Conservation (phyloP, 2,113 vertebrate species). For the Rhynchomys soricoides region DNA sequence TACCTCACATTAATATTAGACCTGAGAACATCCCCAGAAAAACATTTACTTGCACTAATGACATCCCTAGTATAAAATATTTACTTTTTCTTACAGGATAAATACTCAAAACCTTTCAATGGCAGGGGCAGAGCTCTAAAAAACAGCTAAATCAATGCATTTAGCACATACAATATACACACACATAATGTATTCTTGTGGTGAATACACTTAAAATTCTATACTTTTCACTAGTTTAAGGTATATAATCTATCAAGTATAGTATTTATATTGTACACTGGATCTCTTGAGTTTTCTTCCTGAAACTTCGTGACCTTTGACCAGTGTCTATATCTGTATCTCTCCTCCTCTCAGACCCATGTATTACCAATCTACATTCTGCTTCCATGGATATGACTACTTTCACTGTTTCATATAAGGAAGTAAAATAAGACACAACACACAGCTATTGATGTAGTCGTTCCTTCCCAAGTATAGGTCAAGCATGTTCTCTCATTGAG, state of each 20-base stretch:
- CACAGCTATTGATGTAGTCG: not conserved
- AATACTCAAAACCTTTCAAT: conserved; percentile 70
- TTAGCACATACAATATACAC: not conserved
- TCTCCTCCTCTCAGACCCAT: not conserved
- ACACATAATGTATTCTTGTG: not conserved
- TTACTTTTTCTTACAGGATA: conserved; percentile 66
- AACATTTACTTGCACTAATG: conserved; percentile 69
- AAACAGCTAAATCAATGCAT: not conserved
- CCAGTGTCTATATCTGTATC: not conserved
- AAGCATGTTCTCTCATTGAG: conserved; percentile 46
- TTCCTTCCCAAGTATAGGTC: conserved; percentile 6
- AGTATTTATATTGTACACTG: not conserved
- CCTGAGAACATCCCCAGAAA: conserved; percentile 67
- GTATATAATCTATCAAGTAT: not conserved
- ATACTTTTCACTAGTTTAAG: not conserved
- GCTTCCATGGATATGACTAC: not conserved
- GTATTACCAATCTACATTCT: not conserved
- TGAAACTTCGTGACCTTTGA: not conserved
- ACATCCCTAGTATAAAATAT: conserved; percentile 70
- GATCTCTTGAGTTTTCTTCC: not conserved
- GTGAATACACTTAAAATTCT: not conserved
- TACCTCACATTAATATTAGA: conserved; percentile 75
- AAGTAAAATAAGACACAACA: not conserved
- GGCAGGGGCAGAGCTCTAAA: conserved; percentile 48
- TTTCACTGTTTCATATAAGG: not conserved